Evolutionary conservation across 1,140 invertebrate genomes (phyloP).

Genomic region (Megalopta genalis): DNA sequence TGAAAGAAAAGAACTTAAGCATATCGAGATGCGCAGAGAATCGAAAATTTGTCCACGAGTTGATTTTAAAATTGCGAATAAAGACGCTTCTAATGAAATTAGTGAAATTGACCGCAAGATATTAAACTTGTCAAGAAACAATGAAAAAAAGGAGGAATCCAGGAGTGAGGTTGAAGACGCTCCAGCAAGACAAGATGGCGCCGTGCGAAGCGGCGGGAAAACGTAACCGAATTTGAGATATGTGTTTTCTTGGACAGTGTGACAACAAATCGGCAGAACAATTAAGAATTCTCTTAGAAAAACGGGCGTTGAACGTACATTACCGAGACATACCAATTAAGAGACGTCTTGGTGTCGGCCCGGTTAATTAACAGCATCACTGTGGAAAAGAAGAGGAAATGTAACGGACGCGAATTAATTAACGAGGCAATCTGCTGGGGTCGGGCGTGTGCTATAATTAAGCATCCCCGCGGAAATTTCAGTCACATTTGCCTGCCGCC

Average conservation of each 20-base stretch:
- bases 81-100: too few relatives aligned
- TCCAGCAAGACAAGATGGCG: neutral
- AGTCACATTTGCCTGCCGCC: slow-evolving; percentile 4
- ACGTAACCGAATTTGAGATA: neutral
- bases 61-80: too few relatives aligned
- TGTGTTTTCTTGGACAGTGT: neutral
- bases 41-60: too few relatives aligned
- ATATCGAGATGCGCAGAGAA: too few relatives aligned
- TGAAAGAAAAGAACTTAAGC: too few relatives aligned
- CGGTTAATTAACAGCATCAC: slow-evolving; percentile 42
- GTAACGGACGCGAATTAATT: slow-evolving; percentile 50
- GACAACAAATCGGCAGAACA: neutral
- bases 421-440: slow-evolving; percentile 28
- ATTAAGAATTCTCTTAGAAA: neutral
- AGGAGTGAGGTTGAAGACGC: neutral
- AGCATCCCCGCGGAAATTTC: slow-evolving; percentile 1
- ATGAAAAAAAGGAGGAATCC: neutral
- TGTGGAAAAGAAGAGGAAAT: slow-evolving; percentile 16
- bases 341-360: neutral
- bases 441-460: slow-evolving; percentile 37
- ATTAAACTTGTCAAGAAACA: neutral
- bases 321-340: neutral
- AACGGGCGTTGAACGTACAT: neutral
- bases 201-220: neutral
- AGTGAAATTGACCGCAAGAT: neutral